phyloP scores from a whole-genome alignment of 1,140 invertebrate genomes.

The Drosophila pectinifera region DNA sequence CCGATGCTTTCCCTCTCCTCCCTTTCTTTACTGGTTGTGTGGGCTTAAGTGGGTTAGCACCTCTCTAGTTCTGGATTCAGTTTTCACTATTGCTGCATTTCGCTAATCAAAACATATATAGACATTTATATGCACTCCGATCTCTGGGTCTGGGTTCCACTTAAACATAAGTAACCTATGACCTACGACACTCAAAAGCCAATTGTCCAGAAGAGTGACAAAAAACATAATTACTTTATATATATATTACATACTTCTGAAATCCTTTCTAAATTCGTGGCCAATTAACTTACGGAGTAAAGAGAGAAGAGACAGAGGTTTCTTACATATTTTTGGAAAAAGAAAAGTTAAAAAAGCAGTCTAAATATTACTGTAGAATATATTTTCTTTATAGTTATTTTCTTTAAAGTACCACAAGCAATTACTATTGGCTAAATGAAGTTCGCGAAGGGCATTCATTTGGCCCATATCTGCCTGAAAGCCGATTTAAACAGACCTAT shows the following conservation, averaged over 20 bases:
- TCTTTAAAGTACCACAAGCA: background rate
- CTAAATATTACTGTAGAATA: background rate
- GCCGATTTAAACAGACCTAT: background rate
- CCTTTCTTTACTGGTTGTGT: constrained; percentile 64
- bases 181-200: too few relatives aligned
- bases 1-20: background rate
- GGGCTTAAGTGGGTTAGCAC: constrained; percentile 74
- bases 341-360: too few relatives aligned
- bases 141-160: background rate
- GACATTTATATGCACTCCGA: background rate
- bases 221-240: too few relatives aligned
- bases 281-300: too few relatives aligned
- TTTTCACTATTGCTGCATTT: constrained; percentile 63
- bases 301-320: too few relatives aligned
- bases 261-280: too few relatives aligned
- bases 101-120: constrained; percentile 41
- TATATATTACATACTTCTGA: too few relatives aligned
- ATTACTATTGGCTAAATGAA: background rate
- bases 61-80: constrained; percentile 70
- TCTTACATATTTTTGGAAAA: too few relatives aligned
- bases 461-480: background rate
- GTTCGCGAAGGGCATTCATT: background rate
- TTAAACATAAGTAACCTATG: too few relatives aligned
- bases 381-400: background rate
- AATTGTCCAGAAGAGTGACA: too few relatives aligned